Base-by-base conservation (phyloP, 2,113 vertebrate genomes). In the Phylloscopus trochilus region DNA sequence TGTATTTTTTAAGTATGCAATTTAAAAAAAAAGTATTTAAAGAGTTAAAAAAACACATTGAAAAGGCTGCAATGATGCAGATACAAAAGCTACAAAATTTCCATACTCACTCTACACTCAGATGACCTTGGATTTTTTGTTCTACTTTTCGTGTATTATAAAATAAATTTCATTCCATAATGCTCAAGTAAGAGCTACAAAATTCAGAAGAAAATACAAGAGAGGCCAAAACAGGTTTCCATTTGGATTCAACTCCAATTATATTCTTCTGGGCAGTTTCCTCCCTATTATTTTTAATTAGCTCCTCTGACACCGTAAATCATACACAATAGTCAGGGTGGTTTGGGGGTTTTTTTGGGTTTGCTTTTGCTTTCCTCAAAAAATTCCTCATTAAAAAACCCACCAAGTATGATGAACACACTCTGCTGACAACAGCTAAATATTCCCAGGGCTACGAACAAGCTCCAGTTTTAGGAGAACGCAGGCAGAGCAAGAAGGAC, bases 231-330 rank as follows among this genome's bases (percentile, higher is more conserved):
- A 41, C 22, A 82, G 33, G 58, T 46, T 83, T 87, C 23, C 67
- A 79, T 95, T 91, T 87, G 74, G 41, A 92, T 87, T 80, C 39
- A 66, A 69, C 74, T 87, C 74, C 59, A 91, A 16, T 92, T 87
- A 68, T 30, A 73, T 27, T 87, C 51, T 79, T 92, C 70, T 55
- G 78, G 43, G 70, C 67, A 83, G 70, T 84, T 92, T 91, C 41
- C 55, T 76, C 51, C 63, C 56, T 69, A 43, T 92, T 95, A 93
- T 85, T 95, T 91, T 89, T 96, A 95, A 93, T 95, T 95, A 96
- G 78, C 20, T 91, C 78, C 78, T 95, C 58, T 87, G 74, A 92
- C 81, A 87, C 73, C 4, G 17, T 63, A 94, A 91, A 76, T 92
- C 70, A 76, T 60, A 76, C 46, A 69, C 49, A 95, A 79, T 49